Base-by-base conservation (phyloP, 2,888 invertebrate species). In the Galeopsomyia nigrocyanea region DNA sequence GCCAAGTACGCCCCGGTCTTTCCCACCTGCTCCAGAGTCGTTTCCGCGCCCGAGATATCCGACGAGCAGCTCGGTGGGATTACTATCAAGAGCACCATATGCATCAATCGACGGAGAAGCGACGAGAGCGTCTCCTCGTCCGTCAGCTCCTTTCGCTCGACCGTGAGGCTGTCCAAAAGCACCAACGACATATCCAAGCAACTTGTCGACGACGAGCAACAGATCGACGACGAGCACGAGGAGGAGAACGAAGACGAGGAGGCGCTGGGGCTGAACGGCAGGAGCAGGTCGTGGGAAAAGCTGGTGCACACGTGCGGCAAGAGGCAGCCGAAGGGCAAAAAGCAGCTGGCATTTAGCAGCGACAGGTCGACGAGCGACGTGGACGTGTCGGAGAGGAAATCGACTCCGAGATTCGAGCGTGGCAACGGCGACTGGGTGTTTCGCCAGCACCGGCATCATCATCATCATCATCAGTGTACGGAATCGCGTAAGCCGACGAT, bases 11-110 rank as follows among this genome's bases (percentile, higher is more conserved):
- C 63, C 79, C 39, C 80, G 16, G 78, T 82, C 68, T 82, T 83
- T 68, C 82, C 82, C 0, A 79, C 78, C 1, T 80, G 77, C 56
- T 80, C 82, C 0, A 76, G 81, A 21, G 81, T 83, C 13, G 79
- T 80, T 0, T 83, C 82, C 0, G 82, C 82, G 0, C 83, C 83
- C 1, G 81, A 82, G 58, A 82, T 84, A 6, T 77, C 77, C 2
- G 77, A 80, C 47, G 57, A 77, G 0, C 74, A 77, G 19, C 68
- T 71, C 56, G 62, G 70, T 3, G 75, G 77, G 26, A 62, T 80
- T 3, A 80, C 79, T 0, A 79, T 82, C 46, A 77, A 75, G 7
- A 82, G 80, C 66, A 79, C 79, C 1, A 79, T 82, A 46, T 80
- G 80, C 0, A 77, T 83, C 19, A 77, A 76, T 9, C 78, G 78